Evolutionary conservation across 2,797 vertebrate species (phyloP).

Genomic region (Eulemur mongoz): DNA sequence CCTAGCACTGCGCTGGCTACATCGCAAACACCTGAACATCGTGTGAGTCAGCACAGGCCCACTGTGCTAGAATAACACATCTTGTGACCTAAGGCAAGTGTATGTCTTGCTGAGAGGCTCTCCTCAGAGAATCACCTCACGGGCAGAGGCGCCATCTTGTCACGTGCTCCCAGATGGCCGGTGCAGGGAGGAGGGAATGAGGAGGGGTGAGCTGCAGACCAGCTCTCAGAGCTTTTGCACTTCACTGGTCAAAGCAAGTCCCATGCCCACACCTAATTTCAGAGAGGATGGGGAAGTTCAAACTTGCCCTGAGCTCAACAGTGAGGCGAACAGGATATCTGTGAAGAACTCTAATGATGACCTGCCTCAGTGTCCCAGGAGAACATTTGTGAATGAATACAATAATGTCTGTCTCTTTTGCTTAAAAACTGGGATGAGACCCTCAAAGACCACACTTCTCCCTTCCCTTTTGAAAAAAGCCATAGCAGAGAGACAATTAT

Average conservation of each 20-base stretch:
- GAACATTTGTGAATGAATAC: background rate
- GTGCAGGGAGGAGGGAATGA: background rate
- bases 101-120: background rate
- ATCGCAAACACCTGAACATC: background rate
- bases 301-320: background rate
- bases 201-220: background rate
- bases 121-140: background rate
- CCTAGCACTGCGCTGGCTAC: background rate
- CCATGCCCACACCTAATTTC: background rate
- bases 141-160: background rate
- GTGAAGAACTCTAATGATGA: background rate
- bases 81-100: background rate
- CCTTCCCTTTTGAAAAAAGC: background rate
- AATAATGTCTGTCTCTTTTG: background rate
- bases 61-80: background rate
- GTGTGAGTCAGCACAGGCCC: accelerated
- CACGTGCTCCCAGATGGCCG: accelerated
- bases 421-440: background rate
- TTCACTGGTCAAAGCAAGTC: background rate
- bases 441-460: background rate
- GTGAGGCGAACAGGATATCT: background rate
- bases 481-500: background rate
- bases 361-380: background rate
- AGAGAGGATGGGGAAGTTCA: background rate
- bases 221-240: background rate